phyloP scores from a whole-genome alignment of 2,888 invertebrate genomes.

The Mythimna pallens region DNA sequence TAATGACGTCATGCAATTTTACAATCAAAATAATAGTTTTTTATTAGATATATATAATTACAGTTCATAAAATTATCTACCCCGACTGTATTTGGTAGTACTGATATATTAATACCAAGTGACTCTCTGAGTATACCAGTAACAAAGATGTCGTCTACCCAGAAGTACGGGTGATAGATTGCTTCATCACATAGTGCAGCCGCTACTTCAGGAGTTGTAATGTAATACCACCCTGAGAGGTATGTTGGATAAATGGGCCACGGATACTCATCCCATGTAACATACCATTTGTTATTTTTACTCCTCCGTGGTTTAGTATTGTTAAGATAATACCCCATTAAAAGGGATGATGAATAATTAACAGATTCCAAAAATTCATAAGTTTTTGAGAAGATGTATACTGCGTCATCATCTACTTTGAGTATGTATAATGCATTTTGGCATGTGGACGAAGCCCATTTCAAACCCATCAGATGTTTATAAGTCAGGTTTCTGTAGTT shows the following conservation, averaged over 20 bases:
- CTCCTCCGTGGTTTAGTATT: constrained; percentile 92
- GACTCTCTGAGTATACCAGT: constrained; percentile 94
- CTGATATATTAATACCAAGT: constrained; percentile 89
- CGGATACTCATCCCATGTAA: constrained; percentile 92
- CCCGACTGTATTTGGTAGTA: constrained; percentile 91
- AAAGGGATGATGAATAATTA: constrained; percentile 66
- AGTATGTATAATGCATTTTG: constrained; percentile 85
- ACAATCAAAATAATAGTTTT: too few relatives aligned
- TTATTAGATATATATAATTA: too few relatives aligned
- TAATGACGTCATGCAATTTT: too few relatives aligned
- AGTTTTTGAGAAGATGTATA: constrained; percentile 92
- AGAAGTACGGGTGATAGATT: constrained; percentile 93
- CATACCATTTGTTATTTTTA: constrained; percentile 95
- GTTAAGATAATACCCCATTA: constrained; percentile 93
- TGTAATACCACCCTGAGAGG: constrained; percentile 96
- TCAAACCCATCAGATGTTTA: constrained; percentile 95
- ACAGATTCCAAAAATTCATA: constrained; percentile 68
- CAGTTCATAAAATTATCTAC: constrained; percentile 93
- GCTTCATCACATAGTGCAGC: constrained; percentile 90
- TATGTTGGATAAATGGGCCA: constrained; percentile 93
- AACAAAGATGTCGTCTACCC: constrained; percentile 97
- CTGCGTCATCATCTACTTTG: constrained; percentile 81
- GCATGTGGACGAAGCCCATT: constrained; percentile 93
- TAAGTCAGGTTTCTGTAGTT: constrained; percentile 95
- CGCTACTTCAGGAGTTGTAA: constrained; percentile 93